Percentiles rank a stretch among this genome's conserved stretches.
Evolutionary conservation across 2,888 invertebrate species (phyloP).

Genomic region (Oscheius sp.): DNA sequence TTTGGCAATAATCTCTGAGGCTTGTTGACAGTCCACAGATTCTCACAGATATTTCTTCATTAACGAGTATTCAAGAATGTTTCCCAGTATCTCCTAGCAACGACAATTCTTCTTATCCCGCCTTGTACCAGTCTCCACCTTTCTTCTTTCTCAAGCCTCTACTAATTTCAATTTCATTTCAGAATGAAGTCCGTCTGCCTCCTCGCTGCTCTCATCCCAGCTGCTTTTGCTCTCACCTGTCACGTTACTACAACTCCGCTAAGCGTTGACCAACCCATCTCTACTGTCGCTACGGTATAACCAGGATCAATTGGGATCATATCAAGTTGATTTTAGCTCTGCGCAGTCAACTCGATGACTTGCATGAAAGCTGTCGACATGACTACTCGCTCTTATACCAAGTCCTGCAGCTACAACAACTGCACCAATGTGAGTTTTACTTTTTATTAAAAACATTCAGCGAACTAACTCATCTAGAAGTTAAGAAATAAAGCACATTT

Average conservation of each 20-base stretch:
- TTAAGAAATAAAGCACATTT: not conserved
- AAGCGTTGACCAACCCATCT: not conserved
- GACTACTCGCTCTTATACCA: conserved; percentile 4
- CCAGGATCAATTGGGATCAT: not conserved
- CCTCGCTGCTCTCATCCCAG: not conserved
- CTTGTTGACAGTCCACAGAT: too few species aligned
- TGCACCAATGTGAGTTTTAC: conserved; percentile 11
- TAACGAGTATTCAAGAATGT: not conserved
- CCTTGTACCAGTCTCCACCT: not conserved
- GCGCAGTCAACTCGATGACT: not conserved
- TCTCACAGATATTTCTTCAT: too few species aligned
- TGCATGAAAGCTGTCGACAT: conserved; percentile 12
- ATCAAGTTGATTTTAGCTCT: not conserved
- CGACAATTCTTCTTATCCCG: not conserved
- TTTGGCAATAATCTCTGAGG: too few species aligned
- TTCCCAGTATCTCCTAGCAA: not conserved
- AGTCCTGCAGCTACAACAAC: conserved; percentile 6
- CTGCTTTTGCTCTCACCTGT: not conserved
- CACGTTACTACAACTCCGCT: not conserved
- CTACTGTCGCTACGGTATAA: not conserved
- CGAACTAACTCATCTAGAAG: not conserved
- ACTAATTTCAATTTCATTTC: not conserved
- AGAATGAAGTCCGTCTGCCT: conserved; percentile 7
- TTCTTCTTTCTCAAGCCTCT: not conserved
- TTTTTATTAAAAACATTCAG: too few species aligned